These are phyloP conservation scores for Popillia japonica DNA, from an alignment of 1,140 invertebrate species.

Conservation along the genomic window DNA sequence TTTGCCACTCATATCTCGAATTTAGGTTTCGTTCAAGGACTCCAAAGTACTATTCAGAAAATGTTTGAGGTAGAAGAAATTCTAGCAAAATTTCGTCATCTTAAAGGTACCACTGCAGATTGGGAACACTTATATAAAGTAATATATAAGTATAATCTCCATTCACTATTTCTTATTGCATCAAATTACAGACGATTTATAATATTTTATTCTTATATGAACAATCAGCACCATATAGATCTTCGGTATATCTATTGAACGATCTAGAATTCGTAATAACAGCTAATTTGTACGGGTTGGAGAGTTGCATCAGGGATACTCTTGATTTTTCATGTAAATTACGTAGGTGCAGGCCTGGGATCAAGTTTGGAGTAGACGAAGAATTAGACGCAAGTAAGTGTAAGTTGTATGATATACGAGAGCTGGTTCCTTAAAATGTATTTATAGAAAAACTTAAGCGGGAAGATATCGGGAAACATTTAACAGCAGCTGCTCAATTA, in stretches of 20 bases:
- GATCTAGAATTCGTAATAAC: slow-evolving; percentile 51
- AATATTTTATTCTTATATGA: slow-evolving; percentile 54
- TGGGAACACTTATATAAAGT: slow-evolving; percentile 74
- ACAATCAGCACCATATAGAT: slow-evolving; percentile 46
- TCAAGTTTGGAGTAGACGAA: slow-evolving; percentile 54
- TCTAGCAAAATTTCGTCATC: slow-evolving; percentile 67
- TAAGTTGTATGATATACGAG: neutral
- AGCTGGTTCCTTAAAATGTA: neutral
- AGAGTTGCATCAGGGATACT: slow-evolving; percentile 51
- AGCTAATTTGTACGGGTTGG: slow-evolving; percentile 50
- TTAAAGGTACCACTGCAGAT: slow-evolving; percentile 69
- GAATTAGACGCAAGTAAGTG: slow-evolving; percentile 55
- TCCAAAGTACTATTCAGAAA: slow-evolving; percentile 67
- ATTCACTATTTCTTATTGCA: slow-evolving; percentile 50
- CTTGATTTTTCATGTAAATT: slow-evolving; percentile 53
- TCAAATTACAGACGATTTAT: slow-evolving; percentile 56
- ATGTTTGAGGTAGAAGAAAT: slow-evolving; percentile 68
- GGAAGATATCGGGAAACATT: slow-evolving; percentile 64
- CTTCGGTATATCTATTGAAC: slow-evolving; percentile 47
- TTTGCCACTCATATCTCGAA: slow-evolving; percentile 68
- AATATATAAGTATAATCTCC: slow-evolving; percentile 45
- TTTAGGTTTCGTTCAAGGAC: slow-evolving; percentile 65
- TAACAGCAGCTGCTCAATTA: slow-evolving; percentile 71
- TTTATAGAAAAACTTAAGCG: slow-evolving; percentile 53
- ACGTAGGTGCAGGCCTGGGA: slow-evolving; percentile 47